Evolutionary conservation across 2,113 vertebrate species (phyloP), one percentile per base, ranked within the genome.

Genomic region (Takifugu bimaculatus): DNA sequence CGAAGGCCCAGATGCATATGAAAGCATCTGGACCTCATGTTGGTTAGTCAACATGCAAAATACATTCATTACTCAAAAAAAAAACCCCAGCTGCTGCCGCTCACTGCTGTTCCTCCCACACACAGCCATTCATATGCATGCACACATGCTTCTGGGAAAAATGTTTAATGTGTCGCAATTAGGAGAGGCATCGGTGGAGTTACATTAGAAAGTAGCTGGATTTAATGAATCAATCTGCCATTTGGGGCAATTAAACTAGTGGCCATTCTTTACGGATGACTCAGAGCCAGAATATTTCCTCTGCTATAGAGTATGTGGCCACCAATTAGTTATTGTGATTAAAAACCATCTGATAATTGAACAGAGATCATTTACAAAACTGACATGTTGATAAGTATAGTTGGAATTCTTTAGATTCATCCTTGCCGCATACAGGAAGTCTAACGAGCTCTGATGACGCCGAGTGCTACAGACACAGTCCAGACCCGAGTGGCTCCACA

Each of bases 11-110:
- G 20, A 20, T 20, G 57, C 78, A 68, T 59, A 72, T 72, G 69
- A 64, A 44, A 50, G 49, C 69, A 85, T 72, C 85, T 83, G 82
- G 51, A 81, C 75, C 70, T 74, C 20, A 20, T 20, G 20, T 20
- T 20, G 20, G 70, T 49, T 54, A 13, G 50, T 4, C 15, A 15
- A 52, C 63, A 50, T 6, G 63, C 63, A 65, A 75, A 83, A 75
- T 57, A 54, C 48, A 78, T 73, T 64, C 64, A 67, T 63, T 68
- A 61, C 56, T 75, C 2, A n/a, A 48, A 48, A 48, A 48, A 48
- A 48, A 60, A 50, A 54, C 63, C 54, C 5, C 62, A 81, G 73
- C 76, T 77, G 80, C 81, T 68, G 13, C 48, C 43, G 13, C 43
- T 59, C 64, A 9, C 55, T 53, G 53, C 58, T 65, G 64, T 63